phyloP scores from a whole-genome alignment of 2,797 vertebrate species.

The Knipowitschia caucasica region DNA sequence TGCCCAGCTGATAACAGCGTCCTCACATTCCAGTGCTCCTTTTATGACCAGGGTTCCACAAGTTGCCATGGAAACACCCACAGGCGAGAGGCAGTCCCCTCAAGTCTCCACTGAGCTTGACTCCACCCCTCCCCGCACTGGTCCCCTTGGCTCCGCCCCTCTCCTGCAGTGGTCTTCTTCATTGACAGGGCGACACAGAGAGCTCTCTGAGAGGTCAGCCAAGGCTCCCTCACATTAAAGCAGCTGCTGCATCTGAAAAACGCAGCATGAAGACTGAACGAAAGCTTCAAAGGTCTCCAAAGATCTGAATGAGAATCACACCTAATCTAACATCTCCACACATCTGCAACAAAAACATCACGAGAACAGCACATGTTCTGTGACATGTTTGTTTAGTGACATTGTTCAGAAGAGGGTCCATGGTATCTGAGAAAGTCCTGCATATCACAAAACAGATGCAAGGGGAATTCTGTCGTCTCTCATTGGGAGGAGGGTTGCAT shows the following conservation, averaged over 20 bases:
- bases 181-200: conserved; percentile 7
- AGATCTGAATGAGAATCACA: no score
- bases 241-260: conserved; percentile 30
- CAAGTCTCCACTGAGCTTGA: conserved; percentile 20
- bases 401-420: no score
- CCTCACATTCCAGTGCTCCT: conserved; percentile 20
- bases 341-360: no score
- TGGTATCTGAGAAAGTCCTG: no score
- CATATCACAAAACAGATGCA: no score
- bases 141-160: background rate
- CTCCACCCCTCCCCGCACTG: conserved; percentile 15
- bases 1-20: conserved; percentile 8
- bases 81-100: conserved; percentile 30
- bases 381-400: no score
- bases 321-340: no score
- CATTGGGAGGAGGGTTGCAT: no score
- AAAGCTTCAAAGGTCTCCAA: conserved; percentile 4
- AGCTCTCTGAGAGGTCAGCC: background rate
- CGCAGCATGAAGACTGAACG: conserved; percentile 1
- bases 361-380: no score
- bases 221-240: conserved; percentile 21
- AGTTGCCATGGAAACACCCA: conserved; percentile 69
- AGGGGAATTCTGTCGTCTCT: no score
- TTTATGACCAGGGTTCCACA: conserved; percentile 38
- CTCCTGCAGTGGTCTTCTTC: conserved; percentile 4